Evolutionary conservation across 2,888 invertebrate genomes (phyloP), one percentile per base, ranked within the genome.

Genomic region (Dione juno): DNA sequence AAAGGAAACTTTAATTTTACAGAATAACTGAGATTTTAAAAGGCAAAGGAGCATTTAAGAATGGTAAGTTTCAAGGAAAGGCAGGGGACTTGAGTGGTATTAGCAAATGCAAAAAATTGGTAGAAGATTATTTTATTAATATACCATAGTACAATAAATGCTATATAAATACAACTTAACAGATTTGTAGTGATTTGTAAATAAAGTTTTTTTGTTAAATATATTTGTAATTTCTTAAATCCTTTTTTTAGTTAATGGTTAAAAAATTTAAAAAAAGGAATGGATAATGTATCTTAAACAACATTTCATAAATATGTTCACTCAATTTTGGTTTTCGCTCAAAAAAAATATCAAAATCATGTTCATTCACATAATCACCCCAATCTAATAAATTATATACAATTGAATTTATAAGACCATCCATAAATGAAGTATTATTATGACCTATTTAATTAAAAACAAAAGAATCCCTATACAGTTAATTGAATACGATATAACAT

Each of bases 1-100:
- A 28, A 28, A 28, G 13, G 16, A 19, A 21, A 45, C 16, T 65
- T 21, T 73, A 66, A 65, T 57, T 70, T 86, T 94, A 75, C 88
- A 95, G 95, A 79, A 94, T 97, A 74, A 94, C 95, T 65, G 94
- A 95, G 50, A 70, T 96, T 0, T 83, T 97, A 16, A 95, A 95
- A 78, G 96, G 96, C 5, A 97, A 97, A 89, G 97, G 97, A 10
- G 96, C 95, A 41, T 95, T 95, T 57, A 96, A 96, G 81, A 95
- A 95, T 65, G 95, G 95, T 50, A 94, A 94, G 77, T 97, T 95
- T 79, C 96, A 97, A 89, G 97, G 96, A 0, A 97, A 97, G 90
- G 96, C 96, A 0, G 94, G 93, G 6, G 96, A 96, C 79, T 84
- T 97, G 77, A 87, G 90, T n/a, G 94, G 94, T 72, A 87, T 96